Percentiles rank a stretch among this genome's conserved stretches.
These are phyloP conservation scores for Boulengeromyrus knoepffleri DNA, from an alignment of 2,113 vertebrate species.

Conservation along the genomic window DNA sequence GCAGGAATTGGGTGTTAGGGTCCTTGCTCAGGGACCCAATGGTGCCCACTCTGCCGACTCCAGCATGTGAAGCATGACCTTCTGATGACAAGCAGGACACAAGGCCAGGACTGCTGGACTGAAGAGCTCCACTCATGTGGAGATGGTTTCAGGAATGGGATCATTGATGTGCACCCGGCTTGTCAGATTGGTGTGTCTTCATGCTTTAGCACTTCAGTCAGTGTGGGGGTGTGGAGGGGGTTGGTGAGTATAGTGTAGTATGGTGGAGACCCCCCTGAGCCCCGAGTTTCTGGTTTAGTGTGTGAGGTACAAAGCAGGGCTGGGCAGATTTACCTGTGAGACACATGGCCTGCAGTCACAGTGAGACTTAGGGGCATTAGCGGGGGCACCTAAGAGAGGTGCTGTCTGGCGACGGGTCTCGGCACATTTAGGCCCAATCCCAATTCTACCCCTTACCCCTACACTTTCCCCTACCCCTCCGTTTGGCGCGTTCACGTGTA, in stretches of 20 bases:
- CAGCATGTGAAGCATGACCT: neutral
- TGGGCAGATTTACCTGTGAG: neutral
- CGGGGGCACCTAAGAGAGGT: neutral
- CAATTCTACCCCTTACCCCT: no score
- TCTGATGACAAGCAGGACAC: neutral
- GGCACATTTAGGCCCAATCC: no score
- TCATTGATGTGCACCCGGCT: neutral
- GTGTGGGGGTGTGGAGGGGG: neutral
- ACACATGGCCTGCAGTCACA: neutral
- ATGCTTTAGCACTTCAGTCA: neutral
- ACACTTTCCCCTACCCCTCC: no score
- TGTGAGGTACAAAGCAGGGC: neutral
- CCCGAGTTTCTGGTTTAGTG: neutral
- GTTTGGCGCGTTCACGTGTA: no score
- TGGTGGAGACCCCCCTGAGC: neutral
- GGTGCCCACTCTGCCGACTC: neutral
- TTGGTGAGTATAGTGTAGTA: neutral
- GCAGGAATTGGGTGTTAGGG: neutral
- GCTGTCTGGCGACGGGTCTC: neutral
- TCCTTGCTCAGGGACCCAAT: neutral
- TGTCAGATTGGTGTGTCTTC: neutral
- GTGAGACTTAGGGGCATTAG: neutral
- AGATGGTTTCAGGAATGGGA: neutral
- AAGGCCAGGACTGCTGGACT: neutral
- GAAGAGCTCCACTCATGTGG: neutral